Conservation (phyloP, 2,113 vertebrate species). For the Anguilla japonica region DNA sequence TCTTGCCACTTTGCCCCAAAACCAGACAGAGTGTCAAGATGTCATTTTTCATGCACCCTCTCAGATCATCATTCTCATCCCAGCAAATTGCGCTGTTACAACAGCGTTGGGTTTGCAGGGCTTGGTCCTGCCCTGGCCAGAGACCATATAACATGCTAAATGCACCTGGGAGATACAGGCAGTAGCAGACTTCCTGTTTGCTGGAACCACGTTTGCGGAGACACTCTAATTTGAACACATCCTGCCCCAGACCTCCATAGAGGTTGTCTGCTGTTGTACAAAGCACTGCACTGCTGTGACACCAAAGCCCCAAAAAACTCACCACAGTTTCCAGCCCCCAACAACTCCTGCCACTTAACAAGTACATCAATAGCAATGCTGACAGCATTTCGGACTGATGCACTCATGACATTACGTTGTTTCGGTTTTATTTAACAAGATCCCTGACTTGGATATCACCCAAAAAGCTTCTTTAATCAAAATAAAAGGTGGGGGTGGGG, state of each 20-base stretch:
- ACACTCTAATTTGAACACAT: constrained; percentile 43
- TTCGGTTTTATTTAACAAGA: background rate
- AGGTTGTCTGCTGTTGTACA: constrained; percentile 39
- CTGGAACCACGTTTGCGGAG: constrained; percentile 54
- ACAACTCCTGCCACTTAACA: background rate
- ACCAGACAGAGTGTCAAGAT: background rate
- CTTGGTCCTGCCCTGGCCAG: background rate
- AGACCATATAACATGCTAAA: constrained; percentile 27
- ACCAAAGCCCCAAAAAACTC: background rate
- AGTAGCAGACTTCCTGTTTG: constrained; percentile 45
- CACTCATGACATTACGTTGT: background rate
- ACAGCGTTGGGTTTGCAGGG: constrained; percentile 18
- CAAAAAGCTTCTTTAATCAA: background rate
- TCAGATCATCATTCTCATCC: constrained; percentile 23
- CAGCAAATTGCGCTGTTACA: background rate
- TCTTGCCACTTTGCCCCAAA: background rate
- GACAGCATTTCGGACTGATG: background rate
- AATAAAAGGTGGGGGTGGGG: background rate
- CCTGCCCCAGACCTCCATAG: constrained; percentile 35
- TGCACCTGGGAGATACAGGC: constrained; percentile 33
- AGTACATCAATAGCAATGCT: background rate
- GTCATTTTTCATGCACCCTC: background rate
- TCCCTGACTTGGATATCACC: background rate
- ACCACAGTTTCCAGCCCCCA: background rate
- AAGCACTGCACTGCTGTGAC: constrained; percentile 16